Percentiles rank a stretch among this genome's conserved stretches.
Evolutionary conservation across 2,797 vertebrate species (phyloP).

Genomic region (Hypotaenidia okinawae): DNA sequence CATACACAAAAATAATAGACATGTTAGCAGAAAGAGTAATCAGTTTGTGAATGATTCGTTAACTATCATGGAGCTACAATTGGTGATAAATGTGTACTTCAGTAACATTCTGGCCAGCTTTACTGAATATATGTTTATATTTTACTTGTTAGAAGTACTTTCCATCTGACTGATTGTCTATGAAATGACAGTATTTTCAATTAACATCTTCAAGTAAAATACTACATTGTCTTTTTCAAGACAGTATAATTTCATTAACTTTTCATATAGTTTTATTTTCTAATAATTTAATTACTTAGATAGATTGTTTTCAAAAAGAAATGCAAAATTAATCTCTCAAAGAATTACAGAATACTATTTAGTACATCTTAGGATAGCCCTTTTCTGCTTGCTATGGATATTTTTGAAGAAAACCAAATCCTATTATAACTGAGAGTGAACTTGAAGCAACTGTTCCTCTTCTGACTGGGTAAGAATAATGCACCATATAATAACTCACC

Average conservation of each 20-base stretch:
- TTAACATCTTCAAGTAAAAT: neutral
- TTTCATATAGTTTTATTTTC: neutral
- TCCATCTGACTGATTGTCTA: neutral
- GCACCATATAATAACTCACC: neutral
- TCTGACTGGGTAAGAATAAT: neutral
- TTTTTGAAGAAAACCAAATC: neutral
- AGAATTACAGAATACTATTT: neutral
- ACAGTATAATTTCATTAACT: neutral
- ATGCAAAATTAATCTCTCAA: neutral
- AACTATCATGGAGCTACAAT: neutral
- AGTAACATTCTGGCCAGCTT: neutral
- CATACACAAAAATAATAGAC: neutral
- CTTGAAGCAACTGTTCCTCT: neutral
- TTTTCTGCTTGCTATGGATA: neutral
- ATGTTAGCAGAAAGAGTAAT: neutral
- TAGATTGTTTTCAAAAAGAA: neutral
- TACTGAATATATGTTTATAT: neutral
- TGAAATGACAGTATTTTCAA: neutral
- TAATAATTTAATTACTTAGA: neutral
- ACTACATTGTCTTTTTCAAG: neutral
- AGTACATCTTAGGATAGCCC: neutral
- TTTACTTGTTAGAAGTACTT: neutral
- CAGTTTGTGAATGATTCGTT: neutral
- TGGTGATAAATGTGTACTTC: neutral
- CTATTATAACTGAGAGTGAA: neutral